Percentiles rank a stretch among this genome's conserved stretches.
These are phyloP conservation scores for Bombus waltoni DNA, from an alignment of 1,140 invertebrate genomes.

Conservation along the genomic window DNA sequence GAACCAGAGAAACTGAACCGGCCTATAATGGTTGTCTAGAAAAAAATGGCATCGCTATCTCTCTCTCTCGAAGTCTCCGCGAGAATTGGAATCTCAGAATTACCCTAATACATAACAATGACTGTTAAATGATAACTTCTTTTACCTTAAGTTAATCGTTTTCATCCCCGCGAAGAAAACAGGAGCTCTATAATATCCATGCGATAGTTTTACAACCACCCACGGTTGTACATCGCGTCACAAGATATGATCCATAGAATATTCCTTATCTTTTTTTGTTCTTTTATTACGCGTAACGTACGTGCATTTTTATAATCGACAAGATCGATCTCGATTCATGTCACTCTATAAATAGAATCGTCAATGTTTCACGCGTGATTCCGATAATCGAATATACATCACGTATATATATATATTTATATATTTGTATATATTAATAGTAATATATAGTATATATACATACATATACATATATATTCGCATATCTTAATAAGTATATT, in stretches of 20 bases:
- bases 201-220: constrained; percentile 31
- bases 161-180: constrained; percentile 15
- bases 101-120: constrained; percentile 40
- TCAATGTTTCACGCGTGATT: constrained; percentile 32
- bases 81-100: constrained; percentile 19
- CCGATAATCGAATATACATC: constrained; percentile 55
- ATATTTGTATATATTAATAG: constrained; percentile 18
- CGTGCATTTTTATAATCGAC: constrained; percentile 32
- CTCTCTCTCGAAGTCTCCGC: constrained; percentile 9
- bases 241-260: constrained; percentile 61
- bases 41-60: constrained; percentile 5
- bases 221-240: constrained; percentile 36
- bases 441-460: constrained; percentile 29
- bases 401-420: constrained; percentile 32
- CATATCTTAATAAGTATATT: constrained; percentile 48
- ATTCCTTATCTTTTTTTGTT: constrained; percentile 3
- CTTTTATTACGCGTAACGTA: neutral
- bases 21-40: neutral
- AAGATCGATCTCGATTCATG: constrained; percentile 30
- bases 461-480: constrained; percentile 33
- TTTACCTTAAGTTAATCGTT: neutral
- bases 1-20: constrained; percentile 49
- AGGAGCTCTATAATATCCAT: constrained; percentile 30
- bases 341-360: constrained; percentile 39
- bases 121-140: constrained; percentile 40